Evolutionary conservation across 2,888 invertebrate genomes (phyloP), one percentile per base, ranked within the genome.

Genomic region (Diplolepis rosae): DNA sequence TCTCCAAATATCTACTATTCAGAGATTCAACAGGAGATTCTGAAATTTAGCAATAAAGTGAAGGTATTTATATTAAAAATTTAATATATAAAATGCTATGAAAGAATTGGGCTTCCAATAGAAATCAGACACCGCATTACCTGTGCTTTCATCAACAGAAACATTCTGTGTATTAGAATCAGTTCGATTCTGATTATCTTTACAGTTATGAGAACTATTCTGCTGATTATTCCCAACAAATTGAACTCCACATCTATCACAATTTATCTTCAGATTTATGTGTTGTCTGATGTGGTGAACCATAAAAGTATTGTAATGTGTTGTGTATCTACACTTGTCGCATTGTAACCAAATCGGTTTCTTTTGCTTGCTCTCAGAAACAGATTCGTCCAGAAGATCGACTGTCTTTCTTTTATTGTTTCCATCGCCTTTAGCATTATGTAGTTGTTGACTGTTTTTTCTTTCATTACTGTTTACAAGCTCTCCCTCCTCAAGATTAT

Each of bases 241-340:
- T 7, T 61, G 61, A 27, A 24, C 39, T 24, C 61, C 61, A n/a
- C 61, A 61, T 27, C 35, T 39, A 24, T 51, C 67, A n/a, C 67
- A 68, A 15, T 39, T 39, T 24, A 68, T 54, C 56, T 78, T 81
- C 51, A 82, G 79, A 39, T 83, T 82, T 3, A 71, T 74, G 11
- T 84, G 84, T 68, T 84, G 80, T 42, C 82, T 82, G 39, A 84
- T 77, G 67, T 88, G 89, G 72, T 85, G 81, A 4, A 83, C 78
- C 82, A 84, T 83, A 67, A 86, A 88, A 4, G 85, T 81, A 70
- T 86, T 83, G 54, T 84, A 83, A 15, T 77, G 79, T 0, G 89
- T 89, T 0, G 88, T 88, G 69, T 88, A 89, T 77, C 83, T 81
- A 73, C 89, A 89, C 65, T 85, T 84, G 71, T 89, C 84, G 68